A percentile compares a stretch with the other conserved stretches of the same genome.
These are phyloP conservation scores for Stegophylla sp. DNA, from an alignment of 2,888 invertebrate species.

Conservation along the genomic window DNA sequence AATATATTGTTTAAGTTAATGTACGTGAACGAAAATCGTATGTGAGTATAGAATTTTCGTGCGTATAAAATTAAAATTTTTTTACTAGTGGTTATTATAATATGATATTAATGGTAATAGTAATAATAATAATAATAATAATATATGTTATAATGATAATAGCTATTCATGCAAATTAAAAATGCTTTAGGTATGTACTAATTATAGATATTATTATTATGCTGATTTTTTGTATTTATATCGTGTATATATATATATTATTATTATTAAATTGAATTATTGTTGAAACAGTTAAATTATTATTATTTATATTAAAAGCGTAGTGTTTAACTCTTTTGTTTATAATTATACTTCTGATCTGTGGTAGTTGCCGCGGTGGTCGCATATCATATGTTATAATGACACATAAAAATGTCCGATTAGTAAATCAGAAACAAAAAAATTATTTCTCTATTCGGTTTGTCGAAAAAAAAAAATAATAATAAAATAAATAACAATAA, in stretches of 20 bases:
- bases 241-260: too few species aligned
- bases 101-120: slow-evolving; percentile 15
- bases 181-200: slow-evolving; percentile 47
- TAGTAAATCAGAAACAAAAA: background rate
- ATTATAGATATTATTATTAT: background rate
- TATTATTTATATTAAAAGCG: slow-evolving; percentile 47
- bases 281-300: slow-evolving; percentile 4
- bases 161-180: slow-evolving; percentile 52
- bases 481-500: too few species aligned
- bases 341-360: too few species aligned
- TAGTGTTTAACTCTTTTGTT: slow-evolving; percentile 57
- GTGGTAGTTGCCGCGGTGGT: too few species aligned
- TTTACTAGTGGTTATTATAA: background rate
- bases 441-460: too few species aligned
- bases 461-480: background rate
- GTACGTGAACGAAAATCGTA: background rate
- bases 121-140: background rate
- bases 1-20: too few species aligned
- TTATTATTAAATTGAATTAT: too few species aligned
- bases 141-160: background rate
- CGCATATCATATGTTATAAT: background rate
- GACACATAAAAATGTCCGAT: background rate
- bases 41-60: background rate
- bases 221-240: background rate
- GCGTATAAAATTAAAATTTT: background rate